Evolutionary conservation across 1,140 invertebrate species (phyloP), one percentile per base, ranked within the genome.

Genomic region (Dendrolimus punctatus): DNA sequence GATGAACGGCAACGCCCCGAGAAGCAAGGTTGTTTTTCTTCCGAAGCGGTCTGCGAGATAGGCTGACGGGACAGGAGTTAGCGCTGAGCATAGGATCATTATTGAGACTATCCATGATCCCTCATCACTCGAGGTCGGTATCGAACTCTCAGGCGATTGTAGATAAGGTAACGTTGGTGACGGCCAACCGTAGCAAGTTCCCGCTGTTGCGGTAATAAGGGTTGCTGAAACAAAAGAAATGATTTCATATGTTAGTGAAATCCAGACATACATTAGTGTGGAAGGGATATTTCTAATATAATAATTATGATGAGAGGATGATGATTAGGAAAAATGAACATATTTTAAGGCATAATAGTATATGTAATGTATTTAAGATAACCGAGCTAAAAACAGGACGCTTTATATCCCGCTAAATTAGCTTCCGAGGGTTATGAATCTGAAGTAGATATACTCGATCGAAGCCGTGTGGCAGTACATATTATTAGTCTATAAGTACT

Each of bases 31-130:
- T 2, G 80, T 85, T 71, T 94, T 94, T 23, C 94, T 87, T 5
- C 94, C 94, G 56, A 91, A 83, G 40, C 72, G 77, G 58, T 88
- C 87, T 43, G 85, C 83, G 47, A 83, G 64, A 63, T 88, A 88
- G 36, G 85, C 87, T 4, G 87, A 79, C 7, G 87, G 87, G 3
- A 88, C 68, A 4, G 87, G 85, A 40, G 82, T 87, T 51, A 87
- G 55, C 6, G 83, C 80, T 5, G 87, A 88, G 59, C 80, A 88
- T 8, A 88, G 70, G 60, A 87, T 88, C 87, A 88, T 80, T 40
- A 91, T 81, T 4, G 90, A 88, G 2, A 89, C 89, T 50, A 93
- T 87, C 91, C 91, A 93, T 46, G 92, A 91, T 49, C 88, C 89
- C 72, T 92, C 81, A 39, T 87, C 84, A 1, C 75, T 5, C 3